Base-by-base conservation (phyloP, 1,140 invertebrate species). In the Oncopodura yosiiana region DNA sequence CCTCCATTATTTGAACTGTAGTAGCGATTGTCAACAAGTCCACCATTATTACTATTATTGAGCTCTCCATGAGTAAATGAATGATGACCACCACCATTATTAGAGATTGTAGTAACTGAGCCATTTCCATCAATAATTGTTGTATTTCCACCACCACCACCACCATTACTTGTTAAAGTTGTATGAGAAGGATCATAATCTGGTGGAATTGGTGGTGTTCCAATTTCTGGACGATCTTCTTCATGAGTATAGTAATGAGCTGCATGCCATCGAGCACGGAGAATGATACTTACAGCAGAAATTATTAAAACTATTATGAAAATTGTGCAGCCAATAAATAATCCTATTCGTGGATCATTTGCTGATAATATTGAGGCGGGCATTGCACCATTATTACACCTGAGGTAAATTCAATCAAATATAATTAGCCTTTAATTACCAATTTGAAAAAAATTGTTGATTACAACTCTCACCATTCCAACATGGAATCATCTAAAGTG, bases 231-330 rank as follows among this genome's bases (percentile, higher is more conserved):
- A 27, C 56, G 49, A 32, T 50, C 48, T 61, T 81, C 80, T 67
- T 83, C 82, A 65, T 82, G 77, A 0, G 82, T 84, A 67, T 84
- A 84, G 66, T 84, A 85, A 34, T 77, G 78, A 14, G 81, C 81
- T 0, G 80, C 76, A 55, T 82, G 79, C n/a, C 79, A 72, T 30
- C 75, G 70, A 21, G 79, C 78, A 16, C 69, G 50, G 16, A 66
- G 64, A 14, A 71, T 43, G 14, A 70, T 62, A 4, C 67, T 52
- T 2, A 71, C 58, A 8, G 67, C 51, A 1, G 69, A 55, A 4
- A 72, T 46, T 6, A 74, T 52, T 2, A 70, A 49, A 26, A 71
- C 58, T 1, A 68, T 44, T n/a, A 56, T 32, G 21, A 61, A 62
- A 18, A 73, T 61, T 8, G 65, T 61, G 44, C 70, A 66, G 3